phyloP scores from a whole-genome alignment of 2,113 vertebrate genomes.

The Panthera leo region DNA sequence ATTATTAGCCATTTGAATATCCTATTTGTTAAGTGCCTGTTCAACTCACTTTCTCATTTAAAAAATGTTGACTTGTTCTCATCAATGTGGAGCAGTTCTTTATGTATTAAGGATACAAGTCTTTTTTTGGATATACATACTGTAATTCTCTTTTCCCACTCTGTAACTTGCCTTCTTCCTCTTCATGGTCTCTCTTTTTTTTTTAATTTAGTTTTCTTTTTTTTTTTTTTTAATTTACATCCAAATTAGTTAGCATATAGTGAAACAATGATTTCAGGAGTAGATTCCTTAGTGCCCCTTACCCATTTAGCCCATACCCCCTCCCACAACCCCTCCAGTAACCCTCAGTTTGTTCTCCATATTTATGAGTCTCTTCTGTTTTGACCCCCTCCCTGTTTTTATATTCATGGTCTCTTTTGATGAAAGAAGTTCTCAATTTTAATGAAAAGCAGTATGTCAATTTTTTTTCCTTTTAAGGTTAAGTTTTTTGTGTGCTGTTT shows the following conservation, averaged over 20 bases:
- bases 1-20: neutral
- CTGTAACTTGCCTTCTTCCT: neutral
- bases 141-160: neutral
- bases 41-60: neutral
- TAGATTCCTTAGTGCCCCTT: no score
- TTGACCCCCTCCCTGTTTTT: no score
- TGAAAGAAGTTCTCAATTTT: slow-evolving; percentile 19
- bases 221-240: no score
- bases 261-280: no score
- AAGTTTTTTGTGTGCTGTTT: neutral
- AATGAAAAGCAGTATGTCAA: neutral
- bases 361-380: no score
- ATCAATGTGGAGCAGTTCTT: neutral
- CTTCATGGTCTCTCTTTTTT: neutral
- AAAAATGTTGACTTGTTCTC: neutral
- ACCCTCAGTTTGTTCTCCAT: no score
- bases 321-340: no score
- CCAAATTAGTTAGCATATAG: no score
- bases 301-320: no score
- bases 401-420: neutral
- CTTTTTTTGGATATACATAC: neutral
- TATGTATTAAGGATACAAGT: neutral
- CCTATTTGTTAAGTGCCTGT: neutral
- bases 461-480: neutral
- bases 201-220: no score